A percentile compares a stretch with the other conserved stretches of the same genome.
phyloP scores from a whole-genome alignment of 2,113 vertebrate genomes.

The Syngnathus typhle region DNA sequence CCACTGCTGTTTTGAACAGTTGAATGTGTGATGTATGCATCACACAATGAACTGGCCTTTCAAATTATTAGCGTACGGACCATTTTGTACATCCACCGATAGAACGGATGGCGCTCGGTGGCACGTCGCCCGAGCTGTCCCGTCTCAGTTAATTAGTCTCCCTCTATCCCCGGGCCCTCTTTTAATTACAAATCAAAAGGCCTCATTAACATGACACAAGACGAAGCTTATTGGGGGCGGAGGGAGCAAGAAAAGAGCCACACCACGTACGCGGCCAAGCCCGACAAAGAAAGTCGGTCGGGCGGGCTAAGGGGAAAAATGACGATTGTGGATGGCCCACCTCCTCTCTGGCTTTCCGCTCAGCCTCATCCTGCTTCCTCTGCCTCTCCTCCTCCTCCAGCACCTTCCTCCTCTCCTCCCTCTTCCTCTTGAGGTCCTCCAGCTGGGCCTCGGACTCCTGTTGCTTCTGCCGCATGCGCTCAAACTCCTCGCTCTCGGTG shows the following conservation, averaged over 20 bases:
- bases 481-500: conserved; percentile 83
- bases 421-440: conserved; percentile 88
- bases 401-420: conserved; percentile 88
- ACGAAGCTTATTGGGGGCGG: conserved; percentile 28
- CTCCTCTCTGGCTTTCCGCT: conserved; percentile 85
- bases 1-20: no score
- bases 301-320: conserved; percentile 11
- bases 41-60: not conserved
- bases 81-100: conserved; percentile 39
- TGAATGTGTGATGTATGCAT: no score
- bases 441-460: conserved; percentile 85
- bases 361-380: conserved; percentile 84
- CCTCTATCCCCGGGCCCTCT: conserved; percentile 65
- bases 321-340: conserved; percentile 42
- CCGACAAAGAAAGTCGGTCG: conserved; percentile 39
- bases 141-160: conserved; percentile 68
- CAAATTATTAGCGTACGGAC: conserved; percentile 27
- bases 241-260: conserved; percentile 39
- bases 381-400: conserved; percentile 89
- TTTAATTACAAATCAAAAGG: conserved; percentile 71
- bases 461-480: conserved; percentile 88
- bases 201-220: conserved; percentile 68
- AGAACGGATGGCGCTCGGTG: conserved; percentile 44
- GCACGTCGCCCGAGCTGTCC: conserved; percentile 46
- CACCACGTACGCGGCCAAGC: conserved; percentile 37